These are phyloP conservation scores for Lordiphosa fenestrarum DNA, from an alignment of 2,888 invertebrate species.

Conservation along the genomic window DNA sequence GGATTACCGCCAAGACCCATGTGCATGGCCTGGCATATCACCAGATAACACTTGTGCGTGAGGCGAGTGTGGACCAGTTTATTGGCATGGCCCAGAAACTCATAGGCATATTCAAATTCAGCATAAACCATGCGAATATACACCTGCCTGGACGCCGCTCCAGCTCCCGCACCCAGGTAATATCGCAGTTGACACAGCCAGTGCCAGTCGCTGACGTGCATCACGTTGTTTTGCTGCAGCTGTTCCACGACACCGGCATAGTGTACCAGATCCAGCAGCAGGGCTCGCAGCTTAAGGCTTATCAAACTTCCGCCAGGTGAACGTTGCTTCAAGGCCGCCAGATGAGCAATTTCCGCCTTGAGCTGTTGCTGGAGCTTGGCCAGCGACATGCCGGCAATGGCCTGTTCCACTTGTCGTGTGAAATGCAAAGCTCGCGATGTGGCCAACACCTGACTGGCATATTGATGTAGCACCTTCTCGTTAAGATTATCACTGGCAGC, in stretches of 20 bases:
- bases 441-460: slow-evolving; percentile 88
- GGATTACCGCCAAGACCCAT: slow-evolving; percentile 99
- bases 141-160: slow-evolving; percentile 45
- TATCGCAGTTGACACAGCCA: slow-evolving; percentile 97
- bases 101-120: slow-evolving; percentile 97
- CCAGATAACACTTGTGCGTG: slow-evolving; percentile 98
- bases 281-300: slow-evolving; percentile 92
- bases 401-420: slow-evolving; percentile 90
- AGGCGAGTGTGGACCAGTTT: slow-evolving; percentile 97
- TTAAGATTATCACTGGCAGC: slow-evolving; percentile 72
- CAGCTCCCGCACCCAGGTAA: slow-evolving; percentile 81
- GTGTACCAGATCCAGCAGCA: slow-evolving; percentile 96
- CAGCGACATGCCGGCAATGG: slow-evolving; percentile 86
- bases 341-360: slow-evolving; percentile 79
- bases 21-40: slow-evolving; percentile 97
- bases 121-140: slow-evolving; percentile 93
- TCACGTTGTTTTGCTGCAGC: slow-evolving; percentile 86
- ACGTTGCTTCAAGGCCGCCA: slow-evolving; percentile 70
- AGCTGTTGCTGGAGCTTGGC: slow-evolving; percentile 81
- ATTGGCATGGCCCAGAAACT: slow-evolving; percentile 97
- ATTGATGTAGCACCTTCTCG: slow-evolving; percentile 81
- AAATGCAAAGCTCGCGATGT: slow-evolving; percentile 92
- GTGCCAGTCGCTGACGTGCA: slow-evolving; percentile 88
- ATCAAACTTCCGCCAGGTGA: slow-evolving; percentile 82
- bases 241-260: slow-evolving; percentile 91